A percentile compares a stretch with the other conserved stretches of the same genome.
Evolutionary conservation across 2,888 invertebrate genomes (phyloP).

Genomic region (Hartigia nigra): DNA sequence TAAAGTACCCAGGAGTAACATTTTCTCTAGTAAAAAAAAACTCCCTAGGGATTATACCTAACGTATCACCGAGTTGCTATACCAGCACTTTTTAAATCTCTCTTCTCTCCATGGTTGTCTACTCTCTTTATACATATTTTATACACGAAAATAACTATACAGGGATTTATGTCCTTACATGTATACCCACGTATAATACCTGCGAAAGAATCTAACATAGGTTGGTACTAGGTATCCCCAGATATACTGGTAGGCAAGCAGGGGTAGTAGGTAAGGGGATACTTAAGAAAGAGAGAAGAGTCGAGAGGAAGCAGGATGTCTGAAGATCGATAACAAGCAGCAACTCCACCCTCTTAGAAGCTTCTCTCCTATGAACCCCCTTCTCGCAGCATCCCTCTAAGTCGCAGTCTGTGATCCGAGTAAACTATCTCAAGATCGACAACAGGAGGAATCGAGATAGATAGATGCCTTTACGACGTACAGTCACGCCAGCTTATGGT

Average conservation of each 20-base stretch:
- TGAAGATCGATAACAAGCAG: constrained; percentile 41
- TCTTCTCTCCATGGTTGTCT: neutral
- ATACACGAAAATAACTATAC: neutral
- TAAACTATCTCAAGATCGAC: constrained; percentile 32
- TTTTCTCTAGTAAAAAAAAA: neutral
- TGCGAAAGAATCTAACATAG: neutral
- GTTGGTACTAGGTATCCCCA: neutral
- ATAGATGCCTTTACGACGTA: constrained; percentile 32
- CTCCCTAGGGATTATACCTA: neutral
- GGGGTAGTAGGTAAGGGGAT: neutral
- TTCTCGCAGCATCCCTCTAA: constrained; percentile 26
- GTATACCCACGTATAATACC: neutral
- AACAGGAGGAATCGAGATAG: constrained; percentile 30
- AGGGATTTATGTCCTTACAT: neutral
- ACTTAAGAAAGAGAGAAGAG: neutral
- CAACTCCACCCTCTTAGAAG: constrained; percentile 24
- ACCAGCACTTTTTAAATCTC: neutral
- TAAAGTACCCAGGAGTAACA: neutral
- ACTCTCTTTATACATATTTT: neutral
- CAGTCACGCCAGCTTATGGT: neutral
- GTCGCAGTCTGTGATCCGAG: constrained; percentile 35
- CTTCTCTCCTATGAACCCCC: constrained; percentile 10
- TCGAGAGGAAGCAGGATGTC: neutral
- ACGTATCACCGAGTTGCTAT: neutral
- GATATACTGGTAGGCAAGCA: neutral